phyloP scores from a whole-genome alignment of 2,797 vertebrate genomes.

The Cebuella pygmaea region DNA sequence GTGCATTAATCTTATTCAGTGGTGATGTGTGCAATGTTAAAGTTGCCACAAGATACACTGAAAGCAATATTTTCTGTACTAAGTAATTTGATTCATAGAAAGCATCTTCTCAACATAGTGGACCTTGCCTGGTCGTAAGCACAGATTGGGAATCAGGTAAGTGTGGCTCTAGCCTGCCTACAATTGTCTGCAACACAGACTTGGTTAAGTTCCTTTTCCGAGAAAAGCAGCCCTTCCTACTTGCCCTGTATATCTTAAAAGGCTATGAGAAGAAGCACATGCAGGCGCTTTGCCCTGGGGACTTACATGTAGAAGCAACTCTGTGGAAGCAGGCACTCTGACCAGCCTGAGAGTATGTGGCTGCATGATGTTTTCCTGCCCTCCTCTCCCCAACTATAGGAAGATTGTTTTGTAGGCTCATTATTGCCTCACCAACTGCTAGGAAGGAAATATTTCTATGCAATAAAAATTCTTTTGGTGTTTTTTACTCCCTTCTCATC shows the following conservation, averaged over 20 bases:
- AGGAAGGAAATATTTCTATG: conserved; percentile 84
- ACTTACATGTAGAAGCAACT: neutral
- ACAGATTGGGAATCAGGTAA: neutral
- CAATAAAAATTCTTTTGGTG: conserved; percentile 86
- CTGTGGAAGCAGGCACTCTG: neutral
- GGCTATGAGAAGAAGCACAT: neutral
- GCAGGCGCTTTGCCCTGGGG: no score
- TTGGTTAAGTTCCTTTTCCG: neutral
- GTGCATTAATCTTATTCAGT: neutral
- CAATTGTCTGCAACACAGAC: neutral
- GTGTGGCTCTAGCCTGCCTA: neutral
- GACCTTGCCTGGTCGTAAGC: neutral
- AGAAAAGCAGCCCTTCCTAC: neutral
- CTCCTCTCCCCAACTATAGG: conserved; percentile 55
- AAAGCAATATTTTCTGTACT: neutral
- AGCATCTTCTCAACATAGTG: conserved; percentile 2
- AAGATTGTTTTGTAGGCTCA: conserved; percentile 76
- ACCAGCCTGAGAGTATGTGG: neutral
- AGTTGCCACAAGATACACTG: neutral
- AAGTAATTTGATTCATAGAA: neutral
- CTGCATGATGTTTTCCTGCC: neutral
- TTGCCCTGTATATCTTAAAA: neutral
- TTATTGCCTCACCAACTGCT: conserved; percentile 82
- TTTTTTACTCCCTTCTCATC: conserved; percentile 83
- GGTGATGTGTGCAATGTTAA: neutral